These are phyloP conservation scores for Quiscalus mexicanus DNA, from an alignment of 2,113 vertebrate species.

Conservation along the genomic window DNA sequence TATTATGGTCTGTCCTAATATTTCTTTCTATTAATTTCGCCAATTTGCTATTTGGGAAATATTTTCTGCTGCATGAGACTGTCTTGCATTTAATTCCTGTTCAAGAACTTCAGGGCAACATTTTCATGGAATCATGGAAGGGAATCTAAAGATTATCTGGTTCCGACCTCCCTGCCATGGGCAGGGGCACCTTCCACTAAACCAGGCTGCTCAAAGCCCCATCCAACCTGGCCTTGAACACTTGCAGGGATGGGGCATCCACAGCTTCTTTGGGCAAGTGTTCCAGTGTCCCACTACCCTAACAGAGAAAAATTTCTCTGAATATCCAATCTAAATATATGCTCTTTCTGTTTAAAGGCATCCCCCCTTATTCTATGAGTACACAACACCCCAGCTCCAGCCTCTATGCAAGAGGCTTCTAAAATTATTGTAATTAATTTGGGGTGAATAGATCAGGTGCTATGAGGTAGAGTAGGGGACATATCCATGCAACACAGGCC, in stretches of 20 bases:
- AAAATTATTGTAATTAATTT: background rate
- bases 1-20: background rate
- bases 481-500: background rate
- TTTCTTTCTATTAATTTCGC: background rate
- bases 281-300: background rate
- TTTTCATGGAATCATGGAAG: background rate
- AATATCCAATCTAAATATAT: background rate
- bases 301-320: background rate
- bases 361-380: background rate
- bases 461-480: background rate
- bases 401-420: background rate
- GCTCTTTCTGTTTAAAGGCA: background rate
- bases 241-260: background rate
- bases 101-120: background rate
- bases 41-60: background rate
- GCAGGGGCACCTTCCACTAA: rapidly evolving
- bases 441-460: background rate
- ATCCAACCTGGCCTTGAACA: background rate
- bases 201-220: background rate
- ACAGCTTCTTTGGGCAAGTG: background rate
- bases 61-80: background rate
- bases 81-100: background rate
- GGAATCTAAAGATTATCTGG: background rate
- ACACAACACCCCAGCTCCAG: too few relatives aligned
- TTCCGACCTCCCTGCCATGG: background rate